A percentile compares a stretch with the other conserved stretches of the same genome.
phyloP scores from a whole-genome alignment of 2,113 vertebrate genomes.

The Chaetodon trifascialis region DNA sequence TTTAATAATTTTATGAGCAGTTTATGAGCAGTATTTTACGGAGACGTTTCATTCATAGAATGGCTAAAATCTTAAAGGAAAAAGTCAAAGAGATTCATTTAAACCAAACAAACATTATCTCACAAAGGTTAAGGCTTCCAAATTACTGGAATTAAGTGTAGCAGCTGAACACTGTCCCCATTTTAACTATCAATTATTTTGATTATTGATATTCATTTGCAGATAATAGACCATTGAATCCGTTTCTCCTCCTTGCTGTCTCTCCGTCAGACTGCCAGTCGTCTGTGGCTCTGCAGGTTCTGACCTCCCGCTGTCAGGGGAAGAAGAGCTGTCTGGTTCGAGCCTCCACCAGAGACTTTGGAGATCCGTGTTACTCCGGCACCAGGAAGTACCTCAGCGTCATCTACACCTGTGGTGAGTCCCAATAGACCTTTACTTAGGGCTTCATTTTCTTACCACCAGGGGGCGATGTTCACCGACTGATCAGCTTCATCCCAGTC shows the following conservation, averaged over 20 bases:
- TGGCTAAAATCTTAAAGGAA: neutral
- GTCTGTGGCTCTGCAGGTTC: conserved; percentile 85
- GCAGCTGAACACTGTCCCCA: neutral
- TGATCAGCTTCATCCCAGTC: neutral
- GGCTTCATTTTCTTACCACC: conserved; percentile 37
- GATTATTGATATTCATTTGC: neutral
- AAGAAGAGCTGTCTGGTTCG: conserved; percentile 89
- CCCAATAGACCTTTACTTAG: neutral
- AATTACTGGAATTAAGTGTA: neutral
- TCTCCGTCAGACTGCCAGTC: conserved; percentile 88
- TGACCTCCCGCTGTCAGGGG: conserved; percentile 89
- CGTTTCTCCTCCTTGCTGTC: neutral
- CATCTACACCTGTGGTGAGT: conserved; percentile 93
- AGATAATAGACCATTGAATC: neutral
- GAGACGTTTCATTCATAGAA: too few relatives aligned
- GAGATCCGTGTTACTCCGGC: conserved; percentile 91
- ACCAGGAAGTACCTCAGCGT: conserved; percentile 92
- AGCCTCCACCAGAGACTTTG: conserved; percentile 89
- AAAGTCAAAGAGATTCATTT: neutral
- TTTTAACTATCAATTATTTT: neutral
- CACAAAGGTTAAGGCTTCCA: neutral
- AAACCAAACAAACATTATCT: neutral
- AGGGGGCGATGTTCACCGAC: conserved; percentile 64
- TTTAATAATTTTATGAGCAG: neutral
- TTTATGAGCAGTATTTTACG: neutral